A percentile compares a stretch with the other conserved stretches of the same genome.
phyloP scores from a whole-genome alignment of 37 sponge, comb jelly and placozoan species.

The Hormiphora californensis region DNA sequence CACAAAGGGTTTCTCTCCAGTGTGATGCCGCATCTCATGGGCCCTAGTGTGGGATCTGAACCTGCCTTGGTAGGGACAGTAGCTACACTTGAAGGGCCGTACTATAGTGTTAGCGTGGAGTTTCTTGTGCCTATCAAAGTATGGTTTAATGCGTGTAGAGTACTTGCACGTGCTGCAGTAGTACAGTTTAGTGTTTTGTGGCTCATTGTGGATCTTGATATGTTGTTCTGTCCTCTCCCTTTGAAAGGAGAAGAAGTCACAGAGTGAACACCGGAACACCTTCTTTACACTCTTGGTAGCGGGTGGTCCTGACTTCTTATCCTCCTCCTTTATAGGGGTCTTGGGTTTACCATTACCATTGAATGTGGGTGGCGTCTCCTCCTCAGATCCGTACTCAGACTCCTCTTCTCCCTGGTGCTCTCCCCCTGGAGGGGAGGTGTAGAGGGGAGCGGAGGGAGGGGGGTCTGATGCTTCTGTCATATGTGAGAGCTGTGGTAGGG shows the following conservation, averaged over 20 bases:
- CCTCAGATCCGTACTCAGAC: constrained; percentile 30
- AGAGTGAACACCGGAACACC: constrained; percentile 53
- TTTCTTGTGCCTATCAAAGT: constrained; percentile 37
- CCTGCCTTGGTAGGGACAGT: constrained; percentile 30
- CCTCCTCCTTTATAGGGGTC: no score
- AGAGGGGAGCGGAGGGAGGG: no score
- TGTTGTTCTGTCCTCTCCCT: constrained; percentile 48
- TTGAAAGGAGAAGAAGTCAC: constrained; percentile 50
- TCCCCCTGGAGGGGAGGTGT: no score
- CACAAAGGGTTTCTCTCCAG: constrained; percentile 37
- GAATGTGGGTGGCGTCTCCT: no score
- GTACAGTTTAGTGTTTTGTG: constrained; percentile 46
- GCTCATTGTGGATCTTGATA: constrained; percentile 44
- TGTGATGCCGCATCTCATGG: constrained; percentile 54
- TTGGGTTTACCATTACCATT: no score
- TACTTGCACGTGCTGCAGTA: constrained; percentile 42
- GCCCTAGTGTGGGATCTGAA: constrained; percentile 54
- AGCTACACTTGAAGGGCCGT: constrained; percentile 41
- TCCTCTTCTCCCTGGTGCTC: constrained; percentile 1
- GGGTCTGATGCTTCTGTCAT: no score
- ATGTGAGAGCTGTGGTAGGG: no score
- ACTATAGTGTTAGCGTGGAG: constrained; percentile 38
- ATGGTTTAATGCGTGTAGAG: constrained; percentile 23
- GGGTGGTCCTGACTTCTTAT: no score
- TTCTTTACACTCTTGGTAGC: no score